Base-by-base conservation (phyloP, 2,888 invertebrate species). In the Phaonia tiefii region DNA sequence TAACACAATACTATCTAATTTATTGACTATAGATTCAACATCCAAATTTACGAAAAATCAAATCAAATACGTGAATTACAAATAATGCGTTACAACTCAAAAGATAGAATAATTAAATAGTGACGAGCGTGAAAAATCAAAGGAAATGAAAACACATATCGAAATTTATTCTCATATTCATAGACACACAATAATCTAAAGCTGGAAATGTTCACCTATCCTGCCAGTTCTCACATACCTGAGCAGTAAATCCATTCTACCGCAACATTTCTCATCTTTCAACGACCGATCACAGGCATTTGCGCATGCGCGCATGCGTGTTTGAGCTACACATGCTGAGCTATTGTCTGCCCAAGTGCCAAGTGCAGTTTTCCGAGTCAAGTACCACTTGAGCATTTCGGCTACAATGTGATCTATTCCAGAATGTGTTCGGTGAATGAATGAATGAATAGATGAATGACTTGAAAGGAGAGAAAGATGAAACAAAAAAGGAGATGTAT, bases 301-400 rank as follows among this genome's bases (percentile, higher is more conserved):
- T 60, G 60, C 39, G 63, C 63, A 63, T 42, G 15, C 22, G 63
- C 39, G 17, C 60, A 17, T 60, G 17, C 4, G 39, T 3, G n/a
- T 63, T 22, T 39, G 42, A 22, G 22, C 11, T 39, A 22, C 39
- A 11, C 63, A 20, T 63, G 63, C 63, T 63, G 63, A 10, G 63
- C 42, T 13, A 42, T 63, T 63, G 63, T 63, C 15, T 5, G 25
- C 25, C 26, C 37, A 17, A 5, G 10, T 5, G 1, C 11, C 39
- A 39, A 13, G 39, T 63, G 63, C 63, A 63, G 31, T 75, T 71
- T 78, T 65, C 75, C 65, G 31, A 69, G 78, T 75, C 81, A 81
- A 78, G 81, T 81, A 78, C 71, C 77, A 81, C 81, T 81, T 81
- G 69, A 81, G 75, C n/a, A n/a, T n/a, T 75, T 74, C 37, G 67